These are phyloP conservation scores for Agrotis ipsilon DNA, from an alignment of 2,888 invertebrate genomes.

Conservation along the genomic window DNA sequence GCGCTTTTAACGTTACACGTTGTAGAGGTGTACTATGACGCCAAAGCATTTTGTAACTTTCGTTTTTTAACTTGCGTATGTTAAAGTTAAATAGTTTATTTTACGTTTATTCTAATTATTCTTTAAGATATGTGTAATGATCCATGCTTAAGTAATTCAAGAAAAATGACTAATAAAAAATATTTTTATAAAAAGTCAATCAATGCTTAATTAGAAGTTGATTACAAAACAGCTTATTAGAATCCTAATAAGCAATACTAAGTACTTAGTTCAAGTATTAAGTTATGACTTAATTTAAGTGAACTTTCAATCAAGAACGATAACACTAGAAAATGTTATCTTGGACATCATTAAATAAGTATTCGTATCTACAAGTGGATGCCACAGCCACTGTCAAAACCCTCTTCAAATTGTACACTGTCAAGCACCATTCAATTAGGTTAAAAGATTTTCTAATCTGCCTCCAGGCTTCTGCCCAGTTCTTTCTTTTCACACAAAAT, in stretches of 20 bases:
- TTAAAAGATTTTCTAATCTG: background rate
- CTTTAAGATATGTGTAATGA: no score
- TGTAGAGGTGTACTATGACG: no score
- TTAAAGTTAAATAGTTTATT: no score
- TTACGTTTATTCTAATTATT: no score
- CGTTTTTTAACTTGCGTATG: no score
- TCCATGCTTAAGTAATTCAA: no score
- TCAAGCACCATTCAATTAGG: background rate
- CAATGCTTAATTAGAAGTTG: background rate
- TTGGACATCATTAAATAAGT: conserved; percentile 10
- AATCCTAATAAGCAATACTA: background rate
- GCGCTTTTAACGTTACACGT: no score
- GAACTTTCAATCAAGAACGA: conserved; percentile 13
- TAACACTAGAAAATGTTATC: conserved; percentile 10
- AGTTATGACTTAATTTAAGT: conserved; percentile 14
- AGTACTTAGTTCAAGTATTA: background rate
- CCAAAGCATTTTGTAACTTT: no score
- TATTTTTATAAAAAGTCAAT: background rate
- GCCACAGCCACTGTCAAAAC: background rate
- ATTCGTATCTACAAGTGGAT: background rate
- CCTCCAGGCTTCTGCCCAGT: background rate
- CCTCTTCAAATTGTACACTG: conserved; percentile 41
- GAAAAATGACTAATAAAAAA: background rate
- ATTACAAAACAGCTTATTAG: conserved; percentile 1
- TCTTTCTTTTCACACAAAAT: background rate